Evolutionary conservation across 2,113 vertebrate genomes (phyloP).

Genomic region (Arothron firmamentum): DNA sequence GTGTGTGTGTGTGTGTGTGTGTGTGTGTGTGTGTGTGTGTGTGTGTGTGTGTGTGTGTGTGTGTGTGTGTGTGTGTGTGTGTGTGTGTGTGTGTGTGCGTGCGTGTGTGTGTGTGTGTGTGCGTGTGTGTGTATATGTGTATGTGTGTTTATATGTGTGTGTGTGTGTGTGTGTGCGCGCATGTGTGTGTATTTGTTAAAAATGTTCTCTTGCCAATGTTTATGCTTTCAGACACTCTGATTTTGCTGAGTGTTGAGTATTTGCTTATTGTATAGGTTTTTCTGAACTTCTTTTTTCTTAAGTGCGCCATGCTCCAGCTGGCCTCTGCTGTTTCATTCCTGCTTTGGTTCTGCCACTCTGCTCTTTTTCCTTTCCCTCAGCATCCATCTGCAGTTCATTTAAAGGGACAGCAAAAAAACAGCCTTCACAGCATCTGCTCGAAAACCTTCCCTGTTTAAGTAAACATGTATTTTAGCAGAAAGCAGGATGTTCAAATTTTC

Average conservation of each 20-base stretch:
- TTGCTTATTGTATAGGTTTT: constrained; percentile 16
- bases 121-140: no score
- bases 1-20: no score
- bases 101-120: no score
- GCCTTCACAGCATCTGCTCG: constrained; percentile 1
- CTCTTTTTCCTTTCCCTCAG: constrained; percentile 12
- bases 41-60: no score
- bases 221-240: constrained; percentile 9
- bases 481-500: constrained; percentile 42
- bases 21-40: no score
- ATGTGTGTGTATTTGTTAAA: no score
- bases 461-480: constrained; percentile 30
- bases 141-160: no score
- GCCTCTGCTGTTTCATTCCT: constrained; percentile 33
- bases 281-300: constrained; percentile 32
- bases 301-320: constrained; percentile 48
- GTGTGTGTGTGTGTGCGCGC: no score
- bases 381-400: constrained; percentile 25
- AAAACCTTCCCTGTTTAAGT: constrained; percentile 14
- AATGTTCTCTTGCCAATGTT: neutral
- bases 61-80: no score
- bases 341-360: constrained; percentile 32
- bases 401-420: constrained; percentile 42
- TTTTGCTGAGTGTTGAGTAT: neutral
- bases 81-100: no score